Evolutionary conservation across 2,797 vertebrate genomes (phyloP).

Genomic region (Amazonetta brasiliensis): DNA sequence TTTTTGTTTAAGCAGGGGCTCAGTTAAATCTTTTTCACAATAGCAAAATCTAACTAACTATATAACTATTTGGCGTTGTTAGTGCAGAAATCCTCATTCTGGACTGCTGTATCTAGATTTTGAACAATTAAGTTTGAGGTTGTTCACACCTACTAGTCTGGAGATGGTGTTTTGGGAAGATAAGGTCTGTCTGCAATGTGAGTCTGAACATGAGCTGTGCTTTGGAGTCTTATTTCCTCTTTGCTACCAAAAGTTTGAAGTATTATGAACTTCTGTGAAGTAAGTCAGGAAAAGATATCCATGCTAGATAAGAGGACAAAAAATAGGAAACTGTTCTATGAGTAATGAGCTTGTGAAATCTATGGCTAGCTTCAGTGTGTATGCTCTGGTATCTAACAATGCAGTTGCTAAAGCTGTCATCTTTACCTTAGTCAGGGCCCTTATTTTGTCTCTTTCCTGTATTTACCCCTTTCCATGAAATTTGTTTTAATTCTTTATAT

Average conservation of each 20-base stretch:
- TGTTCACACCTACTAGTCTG: background rate
- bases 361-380: background rate
- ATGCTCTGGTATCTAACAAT: background rate
- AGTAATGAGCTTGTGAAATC: background rate
- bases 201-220: background rate
- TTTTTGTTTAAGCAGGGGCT: background rate
- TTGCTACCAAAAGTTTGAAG: background rate
- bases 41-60: background rate
- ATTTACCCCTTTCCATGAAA: background rate
- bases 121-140: background rate
- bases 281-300: background rate
- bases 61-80: background rate
- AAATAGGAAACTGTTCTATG: background rate
- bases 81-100: background rate
- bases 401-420: background rate
- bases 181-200: constrained; percentile 21
- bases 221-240: constrained; percentile 37
- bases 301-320: background rate
- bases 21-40: background rate
- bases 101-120: background rate
- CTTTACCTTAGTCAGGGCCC: background rate
- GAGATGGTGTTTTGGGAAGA: background rate
- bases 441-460: background rate
- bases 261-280: background rate
- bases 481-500: background rate